Evolutionary conservation across 30 jellyfish, hydroid and myxozoan genomes (phyloP), one percentile per base, ranked within the genome.

Genomic region (Haliclystus octoradiatus): DNA sequence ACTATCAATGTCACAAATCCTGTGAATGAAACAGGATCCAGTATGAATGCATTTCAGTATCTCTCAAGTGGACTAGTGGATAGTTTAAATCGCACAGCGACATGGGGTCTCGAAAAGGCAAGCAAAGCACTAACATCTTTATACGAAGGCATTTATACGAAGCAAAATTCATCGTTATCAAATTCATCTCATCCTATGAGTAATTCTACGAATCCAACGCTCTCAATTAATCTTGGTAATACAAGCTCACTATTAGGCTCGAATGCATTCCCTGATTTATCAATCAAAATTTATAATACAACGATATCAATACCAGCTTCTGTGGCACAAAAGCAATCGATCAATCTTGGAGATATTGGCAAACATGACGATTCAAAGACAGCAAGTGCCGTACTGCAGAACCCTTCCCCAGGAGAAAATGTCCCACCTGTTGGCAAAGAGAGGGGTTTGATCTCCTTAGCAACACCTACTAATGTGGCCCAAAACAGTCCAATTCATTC

Each of bases 21-120:
- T 19, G 49, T 24, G 31, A 73, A 73, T 64, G 92, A 46, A 33
- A 32, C 75, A 0, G 32, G 14, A 5, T 40, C 57, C 57, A 5
- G 14, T 40, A n/a, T n/a, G n/a, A n/a, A n/a, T n/a, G 9, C 57
- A 9, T 19, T 40, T 40, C 57, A 40, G 57, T 40, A 40, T 19
- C 19, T 40, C 14, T 40, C 57, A 40, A 40, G 19, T 19, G 19
- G 14, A 9, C 57, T 40, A 5, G 57, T 40, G 9, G 57, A 40
- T 40, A 40, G 57, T 40, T 19, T 40, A 19, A 40, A 40, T 19
- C 9, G 19, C 9, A 40, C 57, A 40, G 57, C 57, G 19, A 5
- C 57, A 19, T 40, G 57, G 57, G 57, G 57, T 5, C 19, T 40
- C 57, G 57, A 40, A 19, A 40, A 40, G 57, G 57, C 57, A 40